Base-by-base conservation (phyloP, 1,140 invertebrate species). In the Heliconius nattereri region DNA sequence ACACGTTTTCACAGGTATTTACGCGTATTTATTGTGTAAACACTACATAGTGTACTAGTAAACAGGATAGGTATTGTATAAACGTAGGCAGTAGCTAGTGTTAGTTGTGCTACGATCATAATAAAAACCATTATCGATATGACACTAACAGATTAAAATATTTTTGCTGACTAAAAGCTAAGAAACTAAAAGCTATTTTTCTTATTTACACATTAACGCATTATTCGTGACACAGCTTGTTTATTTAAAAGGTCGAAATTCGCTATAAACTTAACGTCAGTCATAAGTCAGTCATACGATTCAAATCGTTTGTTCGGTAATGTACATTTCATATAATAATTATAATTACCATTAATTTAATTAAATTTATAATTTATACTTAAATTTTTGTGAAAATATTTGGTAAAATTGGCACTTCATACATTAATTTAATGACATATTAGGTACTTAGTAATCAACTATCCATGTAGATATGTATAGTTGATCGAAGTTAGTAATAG, bases 1-100 rank as follows among this genome's bases (percentile, higher is more conserved):
- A 66, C 60, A 66, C 60, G 11, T 66, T 66, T 66, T 66, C 2
- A 66, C 60, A 66, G 60, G 60, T 66, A 66, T 66, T 60, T 60
- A 60, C 57, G 23, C 57, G 57, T 60, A 60, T 60, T 26, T 66
- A 26, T 66, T 66, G 23, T 66, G 60, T 66, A 29, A 45, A 26
- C 60, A 66, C 60, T 9, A 26, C 7, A 11, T 66, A 66, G 60
- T 66, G 3, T 66, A 66, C 60, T 16, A 26, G 23, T 66, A 66
- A 16, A 26, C 23, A 13, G 60, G 60, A 26, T 66, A 26, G n/a
- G 60, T 66, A n/a, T 26, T 66, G 60, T 66, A 11, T 26, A 66
- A 66, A 66, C 57, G 29, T 66, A 6, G n/a, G 49, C 16, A 66
- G 9, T 16, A 3, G 60, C 60, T 66, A 66, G 60, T n/a, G 23